Evolutionary conservation across 2,888 invertebrate species (phyloP), one percentile per base, ranked within the genome.

Genomic region (Pachliopta kotzebuea): DNA sequence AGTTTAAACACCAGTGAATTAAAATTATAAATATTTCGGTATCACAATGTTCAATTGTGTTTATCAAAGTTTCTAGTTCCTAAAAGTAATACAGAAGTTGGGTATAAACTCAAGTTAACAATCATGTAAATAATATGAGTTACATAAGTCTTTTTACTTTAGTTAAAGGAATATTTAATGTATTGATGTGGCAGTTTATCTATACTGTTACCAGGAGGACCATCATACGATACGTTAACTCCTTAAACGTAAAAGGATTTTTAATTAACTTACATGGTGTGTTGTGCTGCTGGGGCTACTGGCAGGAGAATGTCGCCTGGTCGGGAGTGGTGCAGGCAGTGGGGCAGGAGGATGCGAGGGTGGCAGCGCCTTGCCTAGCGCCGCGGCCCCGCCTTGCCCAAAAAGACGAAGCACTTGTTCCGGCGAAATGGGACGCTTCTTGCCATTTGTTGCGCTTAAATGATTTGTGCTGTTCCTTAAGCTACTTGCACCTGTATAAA

Each of bases 401-500:
- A 94, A 94, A 80, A 94, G 83, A 82, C 95, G 93, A 75, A 95
- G 87, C 77, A 95, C 95, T 90, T 97, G 96, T 91, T 97, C 97
- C 68, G 97, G 97, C 57, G 96, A 96, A 72, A 97, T 96, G 69
- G 96, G 95, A 67, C 95, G 92, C 84, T 96, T 96, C 88, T 95
- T 96, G 81, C 93, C 93, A 80, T 94, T 93, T 93, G 92, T 64
- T 52, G 92, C 92, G 76, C 93, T 93, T 74, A 93, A 85, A 78
- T 93, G 93, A 71, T 85, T 90, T 57, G 88, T 87, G 72, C 90
- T 90, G 73, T 90, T 90, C 45, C 90, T 76, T 68, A 90, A 76
- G 71, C 89, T 90, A 50, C 88, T 81, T 68, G 85, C 87, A 55
- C 88, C 90, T 74, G 80, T 77, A 63, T 26, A 14, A 18, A 9